A percentile compares a stretch with the other conserved stretches of the same genome.
phyloP scores from a whole-genome alignment of 2,797 vertebrate species.

The Pangasius larnaudii region DNA sequence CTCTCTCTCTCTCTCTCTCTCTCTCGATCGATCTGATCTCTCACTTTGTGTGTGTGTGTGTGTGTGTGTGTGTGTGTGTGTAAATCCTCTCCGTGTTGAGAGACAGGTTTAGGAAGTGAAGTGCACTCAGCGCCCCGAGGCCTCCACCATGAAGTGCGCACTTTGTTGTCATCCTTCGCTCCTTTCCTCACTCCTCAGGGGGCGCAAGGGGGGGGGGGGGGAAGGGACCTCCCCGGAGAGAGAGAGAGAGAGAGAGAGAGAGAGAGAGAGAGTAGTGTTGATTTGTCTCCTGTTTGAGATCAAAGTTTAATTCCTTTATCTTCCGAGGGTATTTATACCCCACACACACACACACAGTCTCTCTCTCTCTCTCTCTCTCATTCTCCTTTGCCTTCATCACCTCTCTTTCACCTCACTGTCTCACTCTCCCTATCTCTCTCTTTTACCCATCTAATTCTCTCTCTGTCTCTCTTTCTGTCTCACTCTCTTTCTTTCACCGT shows the following conservation, averaged over 20 bases:
- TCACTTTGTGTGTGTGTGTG: not conserved
- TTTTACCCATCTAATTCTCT: not conserved
- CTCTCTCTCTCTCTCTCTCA: not conserved
- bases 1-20: not conserved
- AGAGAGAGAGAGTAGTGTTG: not conserved
- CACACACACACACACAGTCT: not conserved
- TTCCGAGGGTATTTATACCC: not conserved
- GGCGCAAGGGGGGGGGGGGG: not conserved
- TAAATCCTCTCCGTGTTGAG: slow-evolving; percentile 53
- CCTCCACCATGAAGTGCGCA: slow-evolving; percentile 24
- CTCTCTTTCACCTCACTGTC: not conserved
- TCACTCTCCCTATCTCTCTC: not conserved
- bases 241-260: not conserved
- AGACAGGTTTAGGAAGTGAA: slow-evolving; percentile 47
- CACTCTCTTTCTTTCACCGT: not conserved
- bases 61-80: slow-evolving; percentile 27
- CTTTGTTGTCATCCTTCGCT: slow-evolving; percentile 15
- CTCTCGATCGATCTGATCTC: not conserved
- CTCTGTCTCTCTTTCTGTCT: not conserved
- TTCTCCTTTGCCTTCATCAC: not conserved
- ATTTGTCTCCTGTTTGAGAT: slow-evolving; percentile 1
- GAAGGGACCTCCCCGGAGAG: slow-evolving; percentile 27
- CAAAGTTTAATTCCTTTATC: not conserved
- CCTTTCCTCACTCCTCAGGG: slow-evolving; percentile 2
- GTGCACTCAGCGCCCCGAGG: slow-evolving; percentile 23